Conservation (phyloP, 64 coral and sea anemone genomes). For the Orbicella faveolata region DNA sequence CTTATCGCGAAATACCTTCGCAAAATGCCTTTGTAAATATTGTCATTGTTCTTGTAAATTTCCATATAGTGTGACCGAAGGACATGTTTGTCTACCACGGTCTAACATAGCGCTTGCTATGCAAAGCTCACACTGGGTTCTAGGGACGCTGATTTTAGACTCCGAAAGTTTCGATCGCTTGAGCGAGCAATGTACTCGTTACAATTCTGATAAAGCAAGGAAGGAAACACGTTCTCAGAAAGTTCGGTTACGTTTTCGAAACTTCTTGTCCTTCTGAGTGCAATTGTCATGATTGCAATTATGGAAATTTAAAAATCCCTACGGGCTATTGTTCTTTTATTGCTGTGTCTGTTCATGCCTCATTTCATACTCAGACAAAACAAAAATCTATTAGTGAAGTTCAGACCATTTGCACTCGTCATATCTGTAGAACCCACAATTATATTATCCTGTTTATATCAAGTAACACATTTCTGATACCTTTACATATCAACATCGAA, state of each 20-base stretch:
- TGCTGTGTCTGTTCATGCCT: neutral
- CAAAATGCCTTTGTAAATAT: conserved; percentile 22
- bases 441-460: too few relatives aligned
- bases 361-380: neutral
- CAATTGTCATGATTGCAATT: neutral
- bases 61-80: neutral
- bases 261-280: neutral
- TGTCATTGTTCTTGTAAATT: neutral
- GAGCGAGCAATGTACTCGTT: neutral
- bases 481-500: too few relatives aligned
- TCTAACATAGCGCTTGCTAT: neutral
- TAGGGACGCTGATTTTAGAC: neutral
- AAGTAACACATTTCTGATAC: too few relatives aligned
- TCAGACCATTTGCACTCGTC: too few relatives aligned
- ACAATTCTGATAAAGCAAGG: neutral
- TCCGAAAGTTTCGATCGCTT: too few relatives aligned
- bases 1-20: too few relatives aligned
- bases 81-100: neutral
- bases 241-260: neutral
- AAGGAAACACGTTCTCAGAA: neutral
- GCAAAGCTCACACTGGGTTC: neutral
- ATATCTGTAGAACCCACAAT: too few relatives aligned
- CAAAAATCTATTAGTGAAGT: neutral
- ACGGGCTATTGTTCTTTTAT: neutral
- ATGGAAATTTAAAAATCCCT: neutral